Conservation (phyloP, 2,797 vertebrate species). For the Choloepus didactylus region DNA sequence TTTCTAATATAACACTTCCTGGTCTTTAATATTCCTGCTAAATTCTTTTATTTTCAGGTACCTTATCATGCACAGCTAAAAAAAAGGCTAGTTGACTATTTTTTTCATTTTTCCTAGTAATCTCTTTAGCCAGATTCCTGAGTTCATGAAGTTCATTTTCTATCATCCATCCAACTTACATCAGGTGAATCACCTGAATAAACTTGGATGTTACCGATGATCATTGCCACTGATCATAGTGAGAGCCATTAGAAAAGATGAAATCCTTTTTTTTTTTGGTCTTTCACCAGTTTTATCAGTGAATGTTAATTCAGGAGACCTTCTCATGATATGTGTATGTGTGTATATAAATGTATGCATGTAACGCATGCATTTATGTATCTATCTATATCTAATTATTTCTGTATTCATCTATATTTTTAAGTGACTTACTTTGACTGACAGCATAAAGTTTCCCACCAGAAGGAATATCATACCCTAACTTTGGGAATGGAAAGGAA, state of each 20-base stretch:
- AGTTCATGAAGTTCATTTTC: too few species aligned
- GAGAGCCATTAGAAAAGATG: neutral
- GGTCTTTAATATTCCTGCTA: too few species aligned
- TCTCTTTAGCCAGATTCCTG: too few species aligned
- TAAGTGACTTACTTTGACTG: neutral
- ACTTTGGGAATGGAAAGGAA: neutral
- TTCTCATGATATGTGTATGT: neutral
- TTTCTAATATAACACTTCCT: too few species aligned
- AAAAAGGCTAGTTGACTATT: too few species aligned
- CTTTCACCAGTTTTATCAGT: neutral
- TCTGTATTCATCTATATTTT: neutral
- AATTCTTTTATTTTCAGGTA: too few species aligned
- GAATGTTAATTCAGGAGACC: neutral
- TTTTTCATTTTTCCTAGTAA: too few species aligned
- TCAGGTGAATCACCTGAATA: neutral
- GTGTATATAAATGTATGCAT: neutral
- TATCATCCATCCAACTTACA: too few species aligned
- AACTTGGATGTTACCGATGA: slow-evolving; percentile 5
- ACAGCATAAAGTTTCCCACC: neutral
- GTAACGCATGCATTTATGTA: neutral
- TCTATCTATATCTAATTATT: neutral
- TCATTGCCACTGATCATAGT: neutral
- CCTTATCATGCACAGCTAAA: too few species aligned
- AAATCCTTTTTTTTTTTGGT: neutral
- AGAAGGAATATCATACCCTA: neutral